These are phyloP conservation scores for Mastacembelus armatus DNA, from an alignment of 2,797 vertebrate species.

Conservation along the genomic window DNA sequence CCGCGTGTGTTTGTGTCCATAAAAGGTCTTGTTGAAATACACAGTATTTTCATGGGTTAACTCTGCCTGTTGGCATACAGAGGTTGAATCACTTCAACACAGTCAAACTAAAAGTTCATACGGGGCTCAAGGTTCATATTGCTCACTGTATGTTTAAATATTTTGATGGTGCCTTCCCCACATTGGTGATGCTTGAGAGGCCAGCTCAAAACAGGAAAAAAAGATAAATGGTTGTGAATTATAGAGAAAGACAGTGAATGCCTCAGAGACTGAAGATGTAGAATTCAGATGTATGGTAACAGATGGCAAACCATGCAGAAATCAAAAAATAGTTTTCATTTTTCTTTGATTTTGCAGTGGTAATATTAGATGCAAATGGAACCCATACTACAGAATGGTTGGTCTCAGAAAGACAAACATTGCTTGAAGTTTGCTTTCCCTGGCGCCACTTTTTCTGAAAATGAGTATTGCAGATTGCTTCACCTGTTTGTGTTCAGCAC, in stretches of 20 bases:
- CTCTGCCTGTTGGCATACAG: slow-evolving; percentile 51
- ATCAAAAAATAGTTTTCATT: slow-evolving; percentile 81
- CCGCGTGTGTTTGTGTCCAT: slow-evolving; percentile 32
- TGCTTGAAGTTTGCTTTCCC: slow-evolving; percentile 62
- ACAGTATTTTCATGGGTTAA: slow-evolving; percentile 48
- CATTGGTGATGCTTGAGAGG: slow-evolving; percentile 65
- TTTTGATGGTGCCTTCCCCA: slow-evolving; percentile 72
- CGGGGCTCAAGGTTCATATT: slow-evolving; percentile 63
- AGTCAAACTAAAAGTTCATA: slow-evolving; percentile 55
- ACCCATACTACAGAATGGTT: slow-evolving; percentile 74
- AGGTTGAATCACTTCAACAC: slow-evolving; percentile 43
- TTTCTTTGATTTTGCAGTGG: slow-evolving; percentile 82
- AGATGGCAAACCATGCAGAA: slow-evolving; percentile 83
- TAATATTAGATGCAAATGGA: slow-evolving; percentile 82
- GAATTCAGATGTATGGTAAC: slow-evolving; percentile 79
- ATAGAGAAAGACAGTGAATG: slow-evolving; percentile 67
- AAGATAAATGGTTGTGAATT: slow-evolving; percentile 63
- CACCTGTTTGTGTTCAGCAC: slow-evolving; percentile 79
- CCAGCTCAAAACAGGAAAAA: slow-evolving; percentile 45
- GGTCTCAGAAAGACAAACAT: slow-evolving; percentile 70
- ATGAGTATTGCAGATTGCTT: slow-evolving; percentile 74
- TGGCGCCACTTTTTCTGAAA: slow-evolving; percentile 58
- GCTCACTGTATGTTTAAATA: slow-evolving; percentile 73
- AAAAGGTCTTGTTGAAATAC: slow-evolving; percentile 59
- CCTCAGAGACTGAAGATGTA: slow-evolving; percentile 70